phyloP scores from a whole-genome alignment of 2,797 vertebrate genomes.

The Pipistrellus pipistrellus region DNA sequence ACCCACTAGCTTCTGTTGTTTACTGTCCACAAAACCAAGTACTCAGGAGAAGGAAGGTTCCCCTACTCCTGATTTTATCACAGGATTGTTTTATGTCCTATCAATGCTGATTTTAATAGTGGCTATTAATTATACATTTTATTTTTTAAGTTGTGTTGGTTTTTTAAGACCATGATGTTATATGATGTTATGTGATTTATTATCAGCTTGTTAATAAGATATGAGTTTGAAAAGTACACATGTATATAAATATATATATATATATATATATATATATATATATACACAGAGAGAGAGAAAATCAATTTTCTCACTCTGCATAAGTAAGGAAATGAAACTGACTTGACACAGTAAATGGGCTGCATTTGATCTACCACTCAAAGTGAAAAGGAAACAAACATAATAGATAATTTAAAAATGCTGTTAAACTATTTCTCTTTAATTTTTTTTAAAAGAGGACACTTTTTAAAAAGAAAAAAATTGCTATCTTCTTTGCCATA shows the following conservation, averaged over 20 bases:
- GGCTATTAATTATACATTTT: neutral
- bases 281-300: neutral
- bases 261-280: too few species aligned
- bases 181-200: neutral
- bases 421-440: conserved; percentile 15
- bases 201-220: conserved; percentile 23
- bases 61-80: neutral
- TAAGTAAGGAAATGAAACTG: conserved; percentile 40
- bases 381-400: neutral
- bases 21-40: neutral
- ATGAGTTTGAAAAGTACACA: neutral
- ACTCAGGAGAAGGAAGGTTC: neutral
- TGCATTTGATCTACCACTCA: neutral
- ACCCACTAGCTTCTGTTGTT: neutral
- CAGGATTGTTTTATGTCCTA: neutral
- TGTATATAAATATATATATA: neutral
- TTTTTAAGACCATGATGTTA: conserved; percentile 9
- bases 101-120: conserved; percentile 33
- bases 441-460: neutral
- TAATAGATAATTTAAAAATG: neutral
- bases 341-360: neutral
- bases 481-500: conserved; percentile 1
- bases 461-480: neutral
- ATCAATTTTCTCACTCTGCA: neutral
- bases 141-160: neutral